Percentiles rank a stretch among this genome's conserved stretches.
phyloP scores from a whole-genome alignment of 1,140 invertebrate genomes.

The Holcopasites calliopsidis region DNA sequence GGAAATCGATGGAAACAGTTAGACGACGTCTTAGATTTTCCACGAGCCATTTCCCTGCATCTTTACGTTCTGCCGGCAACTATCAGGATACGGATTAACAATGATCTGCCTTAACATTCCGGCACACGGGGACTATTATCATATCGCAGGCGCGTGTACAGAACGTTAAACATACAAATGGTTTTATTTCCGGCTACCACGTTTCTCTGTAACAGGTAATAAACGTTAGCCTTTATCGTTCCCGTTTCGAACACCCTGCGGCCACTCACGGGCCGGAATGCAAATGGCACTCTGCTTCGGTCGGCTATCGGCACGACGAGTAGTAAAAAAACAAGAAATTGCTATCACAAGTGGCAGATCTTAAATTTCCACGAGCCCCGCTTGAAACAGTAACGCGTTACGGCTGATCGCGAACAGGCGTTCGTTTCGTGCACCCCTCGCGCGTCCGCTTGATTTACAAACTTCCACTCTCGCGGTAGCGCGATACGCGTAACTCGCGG shows the following conservation, averaged over 20 bases:
- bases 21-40: slow-evolving; percentile 48
- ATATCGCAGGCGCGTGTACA: slow-evolving; percentile 49
- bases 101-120: slow-evolving; percentile 44
- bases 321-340: slow-evolving; percentile 30
- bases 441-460: background rate
- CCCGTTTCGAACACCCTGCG: slow-evolving; percentile 45
- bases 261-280: slow-evolving; percentile 48
- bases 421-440: background rate
- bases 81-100: slow-evolving; percentile 54
- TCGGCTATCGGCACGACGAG: slow-evolving; percentile 20
- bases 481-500: background rate
- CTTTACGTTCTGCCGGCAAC: slow-evolving; percentile 40
- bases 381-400: background rate
- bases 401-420: background rate
- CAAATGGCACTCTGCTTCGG: slow-evolving; percentile 47
- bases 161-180: slow-evolving; percentile 63
- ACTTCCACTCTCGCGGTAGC: too few relatives aligned
- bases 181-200: slow-evolving; percentile 60
- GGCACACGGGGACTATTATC: slow-evolving; percentile 40
- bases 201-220: slow-evolving; percentile 59
- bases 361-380: background rate
- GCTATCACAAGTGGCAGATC: slow-evolving; percentile 6
- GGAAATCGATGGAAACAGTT: slow-evolving; percentile 14
- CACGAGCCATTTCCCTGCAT: slow-evolving; percentile 56
- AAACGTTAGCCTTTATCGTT: slow-evolving; percentile 60